These are phyloP conservation scores for Sericinus montela DNA, from an alignment of 2,888 invertebrate genomes.

Conservation along the genomic window DNA sequence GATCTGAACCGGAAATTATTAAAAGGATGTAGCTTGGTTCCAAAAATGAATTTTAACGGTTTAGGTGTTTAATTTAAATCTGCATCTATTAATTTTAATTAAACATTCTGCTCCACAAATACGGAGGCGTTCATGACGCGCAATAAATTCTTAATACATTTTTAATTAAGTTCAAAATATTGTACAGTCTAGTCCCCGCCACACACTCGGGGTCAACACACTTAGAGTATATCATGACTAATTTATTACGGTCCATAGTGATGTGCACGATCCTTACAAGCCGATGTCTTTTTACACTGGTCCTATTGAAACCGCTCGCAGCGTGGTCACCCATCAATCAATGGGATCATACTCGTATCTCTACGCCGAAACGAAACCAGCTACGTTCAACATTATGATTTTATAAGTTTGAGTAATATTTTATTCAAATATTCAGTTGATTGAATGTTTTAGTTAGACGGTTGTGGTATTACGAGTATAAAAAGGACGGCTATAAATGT, in stretches of 20 bases:
- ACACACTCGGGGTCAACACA: conserved; percentile 64
- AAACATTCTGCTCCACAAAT: conserved; percentile 49
- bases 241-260: conserved; percentile 38
- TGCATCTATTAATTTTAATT: conserved; percentile 30
- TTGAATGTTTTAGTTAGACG: conserved; percentile 65
- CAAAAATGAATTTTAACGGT: conserved; percentile 20
- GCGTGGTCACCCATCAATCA: conserved; percentile 78
- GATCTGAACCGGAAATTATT: conserved; percentile 57
- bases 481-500: too few relatives aligned
- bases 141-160: conserved; percentile 67
- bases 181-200: conserved; percentile 51
- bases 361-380: conserved; percentile 59
- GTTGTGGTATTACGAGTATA: conserved; percentile 30
- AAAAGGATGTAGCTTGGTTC: conserved; percentile 18
- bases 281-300: conserved; percentile 34
- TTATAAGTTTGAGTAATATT: conserved; percentile 73
- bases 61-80: conserved; percentile 25
- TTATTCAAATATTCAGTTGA: conserved; percentile 74
- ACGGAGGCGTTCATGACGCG: conserved; percentile 58
- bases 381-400: conserved; percentile 66
- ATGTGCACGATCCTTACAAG: neutral
- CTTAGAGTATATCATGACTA: conserved; percentile 53
- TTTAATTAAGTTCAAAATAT: conserved; percentile 74
- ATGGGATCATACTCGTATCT: conserved; percentile 76
- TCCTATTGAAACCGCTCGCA: conserved; percentile 44